phyloP scores from a whole-genome alignment of 1,140 invertebrate genomes.

The Drosophila yakuba region DNA sequence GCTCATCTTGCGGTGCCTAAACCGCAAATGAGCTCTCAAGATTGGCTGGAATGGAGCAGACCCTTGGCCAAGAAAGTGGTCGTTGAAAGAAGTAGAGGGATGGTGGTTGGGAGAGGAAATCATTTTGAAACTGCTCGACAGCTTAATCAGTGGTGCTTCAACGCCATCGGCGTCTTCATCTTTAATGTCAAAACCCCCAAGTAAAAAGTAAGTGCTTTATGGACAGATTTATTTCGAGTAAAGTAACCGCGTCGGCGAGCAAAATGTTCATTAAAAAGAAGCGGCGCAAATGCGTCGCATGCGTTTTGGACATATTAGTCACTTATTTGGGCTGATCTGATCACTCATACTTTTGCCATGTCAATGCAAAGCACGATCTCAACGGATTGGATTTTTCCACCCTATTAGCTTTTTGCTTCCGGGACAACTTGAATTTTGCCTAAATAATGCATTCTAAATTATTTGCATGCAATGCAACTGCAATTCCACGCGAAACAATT shows the following conservation, averaged over 20 bases:
- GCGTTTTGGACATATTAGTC: constrained; percentile 54
- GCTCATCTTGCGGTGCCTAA: constrained; percentile 46
- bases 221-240: constrained; percentile 63
- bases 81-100: not conserved
- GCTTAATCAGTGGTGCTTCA: constrained; percentile 63
- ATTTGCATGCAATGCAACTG: constrained; percentile 26
- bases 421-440: constrained; percentile 7
- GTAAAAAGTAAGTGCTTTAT: constrained; percentile 59
- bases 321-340: constrained; percentile 46
- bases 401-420: constrained; percentile 3
- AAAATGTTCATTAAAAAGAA: constrained; percentile 60
- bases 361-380: constrained; percentile 29
- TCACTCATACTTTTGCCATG: constrained; percentile 44
- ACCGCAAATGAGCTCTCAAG: constrained; percentile 41
- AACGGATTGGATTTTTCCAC: constrained; percentile 8
- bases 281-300: constrained; percentile 40
- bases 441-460: constrained; percentile 54
- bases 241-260: constrained; percentile 47
- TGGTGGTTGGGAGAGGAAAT: constrained; percentile 1
- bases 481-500: constrained; percentile 45
- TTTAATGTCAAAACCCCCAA: constrained; percentile 62
- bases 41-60: constrained; percentile 22
- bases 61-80: constrained; percentile 52
- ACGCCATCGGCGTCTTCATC: constrained; percentile 30
- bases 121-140: constrained; percentile 52